Evolutionary conservation across 2,888 invertebrate species (phyloP).

Genomic region (Unio pictorum): DNA sequence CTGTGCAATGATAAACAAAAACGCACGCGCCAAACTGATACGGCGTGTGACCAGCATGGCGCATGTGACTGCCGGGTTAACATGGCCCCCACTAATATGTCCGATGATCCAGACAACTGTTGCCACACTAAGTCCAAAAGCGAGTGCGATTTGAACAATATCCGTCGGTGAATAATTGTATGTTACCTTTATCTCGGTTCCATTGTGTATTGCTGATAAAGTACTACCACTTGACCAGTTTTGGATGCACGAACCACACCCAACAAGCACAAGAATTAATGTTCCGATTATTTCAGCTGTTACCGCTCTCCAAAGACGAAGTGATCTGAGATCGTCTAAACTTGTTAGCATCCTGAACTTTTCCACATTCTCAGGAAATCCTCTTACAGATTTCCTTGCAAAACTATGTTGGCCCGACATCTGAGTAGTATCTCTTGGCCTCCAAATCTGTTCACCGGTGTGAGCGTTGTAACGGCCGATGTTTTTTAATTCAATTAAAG

Average conservation of each 20-base stretch:
- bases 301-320: constrained; percentile 81
- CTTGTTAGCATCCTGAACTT: constrained; percentile 36
- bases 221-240: constrained; percentile 14
- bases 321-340: constrained; percentile 32
- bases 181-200: too few relatives aligned
- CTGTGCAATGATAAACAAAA: constrained; percentile 90
- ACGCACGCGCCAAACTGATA: constrained; percentile 81
- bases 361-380: too few relatives aligned
- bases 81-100: constrained; percentile 83
- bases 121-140: constrained; percentile 90
- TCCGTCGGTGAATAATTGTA: constrained; percentile 1
- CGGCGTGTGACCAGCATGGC: constrained; percentile 84
- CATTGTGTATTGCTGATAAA: too few relatives aligned
- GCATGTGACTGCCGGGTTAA: constrained; percentile 70
- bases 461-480: too few relatives aligned
- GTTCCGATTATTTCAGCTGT: constrained; percentile 90
- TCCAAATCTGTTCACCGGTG: too few relatives aligned
- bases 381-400: too few relatives aligned
- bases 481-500: too few relatives aligned
- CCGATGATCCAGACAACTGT: constrained; percentile 86
- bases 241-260: constrained; percentile 79
- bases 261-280: constrained; percentile 85
- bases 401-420: too few relatives aligned
- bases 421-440: too few relatives aligned
- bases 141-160: constrained; percentile 83